Conservation (phyloP, 1,140 invertebrate genomes). For the Maniola jurtina region DNA sequence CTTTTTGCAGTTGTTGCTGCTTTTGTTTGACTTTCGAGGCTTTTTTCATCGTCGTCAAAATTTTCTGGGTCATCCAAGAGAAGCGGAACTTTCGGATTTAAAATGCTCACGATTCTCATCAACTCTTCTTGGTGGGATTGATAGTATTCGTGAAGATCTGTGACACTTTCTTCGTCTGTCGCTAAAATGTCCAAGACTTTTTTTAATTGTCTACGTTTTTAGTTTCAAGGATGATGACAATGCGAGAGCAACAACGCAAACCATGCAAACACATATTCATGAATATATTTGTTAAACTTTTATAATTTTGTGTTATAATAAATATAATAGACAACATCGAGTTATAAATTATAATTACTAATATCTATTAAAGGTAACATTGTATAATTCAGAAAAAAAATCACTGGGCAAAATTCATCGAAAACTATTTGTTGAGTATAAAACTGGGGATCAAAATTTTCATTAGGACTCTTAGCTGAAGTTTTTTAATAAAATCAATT, state of each 20-base stretch:
- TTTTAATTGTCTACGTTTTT: slow-evolving; percentile 70
- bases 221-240: slow-evolving; percentile 31
- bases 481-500: too few species aligned
- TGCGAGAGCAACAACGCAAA: slow-evolving; percentile 56
- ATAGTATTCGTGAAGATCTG: slow-evolving; percentile 64
- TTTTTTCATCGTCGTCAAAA: slow-evolving; percentile 66
- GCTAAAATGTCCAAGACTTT: slow-evolving; percentile 78
- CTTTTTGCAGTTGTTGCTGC: slow-evolving; percentile 45
- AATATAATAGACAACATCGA: slow-evolving; percentile 42
- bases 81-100: slow-evolving; percentile 61
- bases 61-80: slow-evolving; percentile 61
- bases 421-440: too few species aligned
- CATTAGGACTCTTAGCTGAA: too few species aligned
- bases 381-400: too few species aligned
- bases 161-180: slow-evolving; percentile 62
- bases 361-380: too few species aligned
- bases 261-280: slow-evolving; percentile 72
- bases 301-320: slow-evolving; percentile 27
- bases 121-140: slow-evolving; percentile 66
- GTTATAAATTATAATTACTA: not conserved
- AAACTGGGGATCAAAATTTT: too few species aligned
- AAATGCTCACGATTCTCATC: slow-evolving; percentile 54
- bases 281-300: slow-evolving; percentile 50
- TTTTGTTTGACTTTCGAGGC: slow-evolving; percentile 40
- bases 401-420: too few species aligned